Evolutionary conservation across 1,140 invertebrate genomes (phyloP), one percentile per base, ranked within the genome.

Genomic region (Diabrotica virgifera): DNA sequence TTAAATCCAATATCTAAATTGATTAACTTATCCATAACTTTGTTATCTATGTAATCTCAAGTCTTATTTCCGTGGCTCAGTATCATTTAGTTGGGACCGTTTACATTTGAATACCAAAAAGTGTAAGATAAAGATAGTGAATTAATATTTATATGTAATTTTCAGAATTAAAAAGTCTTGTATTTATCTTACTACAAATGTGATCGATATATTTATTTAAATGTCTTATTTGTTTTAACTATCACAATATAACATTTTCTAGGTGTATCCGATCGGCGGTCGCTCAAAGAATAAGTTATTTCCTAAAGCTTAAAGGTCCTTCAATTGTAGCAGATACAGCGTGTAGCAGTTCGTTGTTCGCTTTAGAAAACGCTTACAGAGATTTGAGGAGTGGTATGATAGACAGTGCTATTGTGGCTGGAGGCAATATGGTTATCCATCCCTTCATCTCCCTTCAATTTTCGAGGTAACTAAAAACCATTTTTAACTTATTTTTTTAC

Each of bases 221-320:
- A 24, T 24, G 24, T 24, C 24, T 24, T 24, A 24, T 24, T 24
- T 24, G 1, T 24, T 24, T 24, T 24, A 24, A 24, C n/a, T 24
- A 24, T 24, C 1, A 24, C 24, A 24, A 24, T 24, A 24, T n/a
- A 46, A 46, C 6, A 46, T 46, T 56, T 65, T 62, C 76, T n/a
- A 87, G 87, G 37, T 95, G 94, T 80, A 89, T 88, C 70, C 85
- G 93, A 63, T 91, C 93, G 7, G 96, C 97, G 94, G 85, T 97
- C 77, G 90, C 94, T 0, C 96, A 97, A 76, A 84, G 95, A 60
- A 85, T 97, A 37, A 96, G 93, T 0, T 90, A 90, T 65, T 87
- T 83, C 77, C 72, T 91, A 8, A 87, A 89, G 57, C 73, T 86
- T 0, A 85, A 84, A 65, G 90, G 89, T 37, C 94, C 94, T 0